Conservation (phyloP, 2,797 vertebrate species). For the Coendou prehensilis region DNA sequence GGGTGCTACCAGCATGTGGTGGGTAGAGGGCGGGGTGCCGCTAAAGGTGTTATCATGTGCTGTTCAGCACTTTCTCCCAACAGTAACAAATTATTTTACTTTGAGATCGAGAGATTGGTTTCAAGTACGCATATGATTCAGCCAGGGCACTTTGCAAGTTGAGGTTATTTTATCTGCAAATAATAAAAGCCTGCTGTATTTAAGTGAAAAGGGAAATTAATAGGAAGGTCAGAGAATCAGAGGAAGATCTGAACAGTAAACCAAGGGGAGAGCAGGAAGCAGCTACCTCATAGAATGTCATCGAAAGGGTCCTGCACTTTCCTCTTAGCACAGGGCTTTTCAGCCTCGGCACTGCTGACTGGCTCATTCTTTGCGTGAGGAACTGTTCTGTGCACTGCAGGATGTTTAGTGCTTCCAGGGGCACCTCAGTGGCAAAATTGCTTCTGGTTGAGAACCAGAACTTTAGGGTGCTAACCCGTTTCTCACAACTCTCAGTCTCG, state of each 20-base stretch:
- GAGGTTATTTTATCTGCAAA: conserved; percentile 57
- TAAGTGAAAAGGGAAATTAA: conserved; percentile 56
- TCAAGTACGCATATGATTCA: conserved; percentile 40
- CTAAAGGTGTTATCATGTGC: not conserved
- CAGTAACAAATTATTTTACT: not conserved
- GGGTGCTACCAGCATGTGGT: not conserved
- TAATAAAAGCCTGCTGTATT: conserved; percentile 8
- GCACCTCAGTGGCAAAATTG: not conserved
- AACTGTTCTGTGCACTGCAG: not conserved
- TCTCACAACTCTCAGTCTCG: not conserved
- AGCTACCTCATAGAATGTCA: not conserved
- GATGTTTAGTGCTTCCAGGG: not conserved
- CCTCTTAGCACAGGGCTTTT: not conserved
- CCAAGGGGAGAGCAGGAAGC: not conserved
- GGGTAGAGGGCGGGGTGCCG: not conserved
- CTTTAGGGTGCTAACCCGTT: not conserved
- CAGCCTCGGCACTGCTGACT: not conserved
- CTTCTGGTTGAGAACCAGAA: not conserved
- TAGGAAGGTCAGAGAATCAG: conserved; percentile 21
- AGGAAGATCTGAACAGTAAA: conserved; percentile 5
- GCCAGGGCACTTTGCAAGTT: not conserved
- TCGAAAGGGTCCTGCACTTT: not conserved
- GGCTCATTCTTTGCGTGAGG: conserved; percentile 17
- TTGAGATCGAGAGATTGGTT: conserved; percentile 53
- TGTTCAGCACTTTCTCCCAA: not conserved